Evolutionary conservation across 1,140 invertebrate genomes (phyloP).

Genomic region (Diabrotica undecimpunctata): DNA sequence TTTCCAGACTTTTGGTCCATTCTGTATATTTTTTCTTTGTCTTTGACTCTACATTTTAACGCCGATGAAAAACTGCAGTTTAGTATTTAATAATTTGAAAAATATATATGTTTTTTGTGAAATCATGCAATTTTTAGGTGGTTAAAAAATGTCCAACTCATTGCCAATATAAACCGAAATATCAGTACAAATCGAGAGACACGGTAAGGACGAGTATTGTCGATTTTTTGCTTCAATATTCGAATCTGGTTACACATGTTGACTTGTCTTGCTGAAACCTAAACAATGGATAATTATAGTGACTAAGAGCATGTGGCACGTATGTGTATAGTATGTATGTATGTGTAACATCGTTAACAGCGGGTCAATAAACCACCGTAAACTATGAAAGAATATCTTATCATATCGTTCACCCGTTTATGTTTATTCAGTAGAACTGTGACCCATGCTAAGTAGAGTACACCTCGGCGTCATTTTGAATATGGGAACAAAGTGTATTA

Average conservation of each 20-base stretch:
- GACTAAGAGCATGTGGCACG: neutral
- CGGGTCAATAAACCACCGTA: neutral
- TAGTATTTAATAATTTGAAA: no score
- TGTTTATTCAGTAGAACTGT: neutral
- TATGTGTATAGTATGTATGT: neutral
- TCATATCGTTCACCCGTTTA: neutral
- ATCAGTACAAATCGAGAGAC: no score
- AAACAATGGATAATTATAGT: slow-evolving; percentile 1
- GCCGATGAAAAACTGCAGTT: no score
- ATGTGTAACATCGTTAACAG: neutral
- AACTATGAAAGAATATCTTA: neutral
- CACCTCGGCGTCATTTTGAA: neutral
- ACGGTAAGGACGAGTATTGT: no score
- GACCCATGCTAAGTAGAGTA: neutral
- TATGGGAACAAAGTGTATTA: neutral
- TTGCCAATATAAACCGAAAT: no score
- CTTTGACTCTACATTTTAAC: no score
- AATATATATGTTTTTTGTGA: no score
- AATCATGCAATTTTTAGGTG: no score
- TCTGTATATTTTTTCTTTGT: no score
- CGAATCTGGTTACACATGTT: neutral
- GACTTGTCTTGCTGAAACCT: neutral
- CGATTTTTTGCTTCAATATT: no score
- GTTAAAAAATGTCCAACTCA: no score
- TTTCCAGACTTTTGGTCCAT: no score